A percentile compares a stretch with the other conserved stretches of the same genome.
Conservation (phyloP, 2,888 invertebrate species). For the Pseudolycoriella hygida region DNA sequence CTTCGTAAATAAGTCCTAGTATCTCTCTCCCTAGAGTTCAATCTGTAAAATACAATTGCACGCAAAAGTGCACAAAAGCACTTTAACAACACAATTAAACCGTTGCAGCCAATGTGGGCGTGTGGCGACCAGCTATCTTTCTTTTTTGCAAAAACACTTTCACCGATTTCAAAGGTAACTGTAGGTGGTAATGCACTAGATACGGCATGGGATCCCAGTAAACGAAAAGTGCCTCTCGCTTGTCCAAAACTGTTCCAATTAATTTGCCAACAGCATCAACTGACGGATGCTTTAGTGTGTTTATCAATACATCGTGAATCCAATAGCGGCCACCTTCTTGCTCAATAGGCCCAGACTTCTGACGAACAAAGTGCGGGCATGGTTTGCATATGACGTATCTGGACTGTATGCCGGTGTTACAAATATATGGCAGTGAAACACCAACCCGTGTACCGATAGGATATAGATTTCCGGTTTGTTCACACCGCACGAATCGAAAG, state of each 20-base stretch:
- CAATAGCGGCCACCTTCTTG: conserved; percentile 33
- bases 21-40: not conserved
- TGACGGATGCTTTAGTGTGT: conserved; percentile 30
- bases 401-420: conserved; percentile 51
- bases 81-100: not conserved
- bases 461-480: conserved; percentile 37
- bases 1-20: not conserved
- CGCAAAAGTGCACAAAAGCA: not conserved
- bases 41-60: not conserved
- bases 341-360: conserved; percentile 34
- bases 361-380: conserved; percentile 39
- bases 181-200: conserved; percentile 70
- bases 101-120: conserved; percentile 13
- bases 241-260: conserved; percentile 52
- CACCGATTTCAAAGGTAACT: conserved; percentile 46
- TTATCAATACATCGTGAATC: conserved; percentile 39
- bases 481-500: conserved; percentile 52
- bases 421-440: conserved; percentile 63
- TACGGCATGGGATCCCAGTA: conserved; percentile 78
- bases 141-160: conserved; percentile 35
- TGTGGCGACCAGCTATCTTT: conserved; percentile 11
- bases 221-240: conserved; percentile 60
- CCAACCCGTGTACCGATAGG: conserved; percentile 58
- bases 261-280: conserved; percentile 37
- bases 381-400: conserved; percentile 39